A percentile compares a stretch with the other conserved stretches of the same genome.
Conservation (phyloP, 2,888 invertebrate genomes). For the Dorcus parallelipipedus region DNA sequence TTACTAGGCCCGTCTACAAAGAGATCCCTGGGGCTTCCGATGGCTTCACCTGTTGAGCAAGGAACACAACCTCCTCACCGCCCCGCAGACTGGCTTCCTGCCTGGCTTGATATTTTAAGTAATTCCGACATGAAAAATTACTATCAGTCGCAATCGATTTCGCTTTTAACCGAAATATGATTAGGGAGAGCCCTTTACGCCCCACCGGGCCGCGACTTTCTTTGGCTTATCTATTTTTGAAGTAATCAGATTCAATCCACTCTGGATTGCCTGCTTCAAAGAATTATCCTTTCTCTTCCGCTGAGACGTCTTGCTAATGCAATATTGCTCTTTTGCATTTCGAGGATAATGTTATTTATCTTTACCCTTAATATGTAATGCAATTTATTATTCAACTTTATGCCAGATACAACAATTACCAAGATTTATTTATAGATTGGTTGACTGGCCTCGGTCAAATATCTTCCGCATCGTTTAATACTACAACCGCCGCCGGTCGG, state of each 20-base stretch:
- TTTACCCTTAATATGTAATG: too few species aligned
- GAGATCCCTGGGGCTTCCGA: slow-evolving; percentile 51
- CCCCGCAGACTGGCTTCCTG: background rate
- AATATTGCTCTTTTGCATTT: slow-evolving; percentile 27
- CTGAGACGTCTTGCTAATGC: slow-evolving; percentile 23
- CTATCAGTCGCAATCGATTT: slow-evolving; percentile 16
- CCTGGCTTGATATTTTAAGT: slow-evolving; percentile 11
- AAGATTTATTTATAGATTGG: too few species aligned
- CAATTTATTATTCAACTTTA: too few species aligned
- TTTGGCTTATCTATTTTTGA: slow-evolving; percentile 15
- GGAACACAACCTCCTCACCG: slow-evolving; percentile 10
- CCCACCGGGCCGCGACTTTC: background rate
- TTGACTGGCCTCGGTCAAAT: too few species aligned
- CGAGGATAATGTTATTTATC: too few species aligned
- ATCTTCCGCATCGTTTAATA: too few species aligned
- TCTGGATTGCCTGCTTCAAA: slow-evolving; percentile 23
- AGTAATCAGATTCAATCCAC: slow-evolving; percentile 22
- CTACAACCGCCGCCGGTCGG: too few species aligned
- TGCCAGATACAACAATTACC: too few species aligned
- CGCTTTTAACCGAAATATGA: slow-evolving; percentile 7
- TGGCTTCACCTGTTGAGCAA: slow-evolving; percentile 46
- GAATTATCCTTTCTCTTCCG: slow-evolving; percentile 23
- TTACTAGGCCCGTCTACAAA: slow-evolving; percentile 54
- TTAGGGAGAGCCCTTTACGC: slow-evolving; percentile 9
- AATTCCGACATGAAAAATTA: slow-evolving; percentile 27